Base-by-base conservation (phyloP, 1,140 invertebrate genomes). In the Muscidifurax raptorellus region DNA sequence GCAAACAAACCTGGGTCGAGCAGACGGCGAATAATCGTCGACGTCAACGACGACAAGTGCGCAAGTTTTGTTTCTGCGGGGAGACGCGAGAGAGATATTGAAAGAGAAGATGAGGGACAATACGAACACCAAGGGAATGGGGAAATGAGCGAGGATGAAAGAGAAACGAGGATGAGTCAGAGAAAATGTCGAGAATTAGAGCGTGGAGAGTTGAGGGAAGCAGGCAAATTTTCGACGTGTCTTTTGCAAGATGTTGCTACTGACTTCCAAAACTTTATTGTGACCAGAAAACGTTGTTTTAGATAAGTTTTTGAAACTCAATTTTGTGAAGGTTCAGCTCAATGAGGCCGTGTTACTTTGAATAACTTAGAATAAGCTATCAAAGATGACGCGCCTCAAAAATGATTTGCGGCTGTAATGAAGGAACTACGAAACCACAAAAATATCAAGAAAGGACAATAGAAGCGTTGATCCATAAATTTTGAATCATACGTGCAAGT, bases 101-200 rank as follows among this genome's bases (percentile, higher is more conserved):
- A 69, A 69, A 69, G 66, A 30, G 66, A 69, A 69, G 13, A 69
- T 10, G 66, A 69, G 66, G 25, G 27, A 69, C 66, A 69, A 69
- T 69, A 27, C 27, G 66, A 13, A 18, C 9, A 27, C 12, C 22
- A n/a, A n/a, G n/a, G 12, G 18, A 64, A n/a, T 15, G 59, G 59
- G 59, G 18, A 64, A 64, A 64, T 64, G 59, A 64, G 59, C n/a
- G 59, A 18, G 59, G n/a, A 64, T 64, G n/a, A 64, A 22, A 22
- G 59, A 64, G 59, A 64, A 12, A 64, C 59, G 18, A 22, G 18
- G 22, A 59, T 30, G 64, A 69, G 66, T 69, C 28, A 28, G 27
- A 9, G 66, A 67, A 67, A 67, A 28, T 15, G 66, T 67, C 6
- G 27, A 13, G 22, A 66, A 66, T 66, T 27, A 66, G 15, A 66